Evolutionary conservation across 2,113 vertebrate species (phyloP), one percentile per base, ranked within the genome.

Genomic region (human (Homo sapiens)): DNA sequence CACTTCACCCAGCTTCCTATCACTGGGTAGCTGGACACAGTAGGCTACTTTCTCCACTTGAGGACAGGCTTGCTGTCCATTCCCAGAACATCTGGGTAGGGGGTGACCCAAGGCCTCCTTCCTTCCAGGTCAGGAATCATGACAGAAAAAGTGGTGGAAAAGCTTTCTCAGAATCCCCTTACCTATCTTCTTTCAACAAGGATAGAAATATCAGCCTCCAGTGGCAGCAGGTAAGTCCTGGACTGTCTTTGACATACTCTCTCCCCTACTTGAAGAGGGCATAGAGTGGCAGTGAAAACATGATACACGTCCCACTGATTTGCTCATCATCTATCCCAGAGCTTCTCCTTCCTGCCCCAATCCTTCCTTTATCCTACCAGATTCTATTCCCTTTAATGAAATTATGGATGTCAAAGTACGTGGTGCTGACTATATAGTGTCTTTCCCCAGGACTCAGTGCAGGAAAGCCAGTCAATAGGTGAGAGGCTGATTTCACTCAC

Each of bases 81-180:
- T 50, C 85, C 40, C 25, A 57, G 35, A 12, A 22, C 13, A 9
- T 64, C 52, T 89, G 89, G 38, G 52, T 70, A 83, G 70, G 48
- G 57, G 68, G 50, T 89, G 45, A 92, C 73, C 17, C 35, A 90
- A 94, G 40, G 70, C 32, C 86, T 87, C 75, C 76, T 95, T 86
- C 81, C 50, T 90, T 96, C 95, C 89, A 86, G 73, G 40, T 93
- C 89, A 93, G 93, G 75, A 93, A 45, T 85, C 80, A 45, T 76
- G 78, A 45, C 93, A 94, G 85, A 86, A 59, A 59, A 89, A 87
- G 22, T 83, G 43, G 76, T 83, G 59, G 90, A 72, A 96, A 90
- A 86, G 20, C 85, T 79, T 82, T 78, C 90, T 73, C 59, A 82
- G 73, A 55, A 78, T 61, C 84, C 57, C n/a, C 80, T 95, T 86